Conservation (phyloP, 1,140 invertebrate genomes). For the Anastrepha ludens region DNA sequence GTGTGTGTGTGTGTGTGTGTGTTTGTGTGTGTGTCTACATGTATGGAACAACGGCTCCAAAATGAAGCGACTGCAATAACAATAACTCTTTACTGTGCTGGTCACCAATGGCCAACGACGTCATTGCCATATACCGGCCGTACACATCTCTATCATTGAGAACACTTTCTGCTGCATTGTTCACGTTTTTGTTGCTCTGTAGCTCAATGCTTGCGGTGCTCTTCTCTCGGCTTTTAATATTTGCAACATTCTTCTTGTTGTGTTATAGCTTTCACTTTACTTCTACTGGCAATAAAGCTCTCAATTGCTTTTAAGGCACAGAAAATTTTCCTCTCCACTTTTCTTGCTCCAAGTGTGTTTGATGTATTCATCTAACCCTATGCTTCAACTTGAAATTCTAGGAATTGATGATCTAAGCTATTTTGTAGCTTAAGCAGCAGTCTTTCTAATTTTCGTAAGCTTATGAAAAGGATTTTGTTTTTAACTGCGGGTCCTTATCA, state of each 20-base stretch:
- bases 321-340: neutral
- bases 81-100: neutral
- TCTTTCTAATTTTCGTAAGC: neutral
- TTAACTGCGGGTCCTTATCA: too few species aligned
- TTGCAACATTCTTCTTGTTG: too few species aligned
- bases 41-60: neutral
- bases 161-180: neutral
- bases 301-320: neutral
- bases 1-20: neutral
- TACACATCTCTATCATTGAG: neutral
- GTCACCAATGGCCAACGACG: neutral
- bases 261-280: neutral
- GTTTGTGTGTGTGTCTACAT: neutral
- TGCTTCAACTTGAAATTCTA: too few species aligned
- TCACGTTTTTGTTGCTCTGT: neutral
- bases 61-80: neutral
- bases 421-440: neutral
- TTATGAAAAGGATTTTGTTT: too few species aligned
- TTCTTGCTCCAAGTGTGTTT: neutral
- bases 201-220: neutral
- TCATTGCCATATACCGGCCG: neutral
- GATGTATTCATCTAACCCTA: neutral
- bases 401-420: neutral
- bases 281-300: neutral
- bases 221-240: too few species aligned